Evolutionary conservation across 2,797 vertebrate species (phyloP).

Genomic region (Anguilla megastoma): DNA sequence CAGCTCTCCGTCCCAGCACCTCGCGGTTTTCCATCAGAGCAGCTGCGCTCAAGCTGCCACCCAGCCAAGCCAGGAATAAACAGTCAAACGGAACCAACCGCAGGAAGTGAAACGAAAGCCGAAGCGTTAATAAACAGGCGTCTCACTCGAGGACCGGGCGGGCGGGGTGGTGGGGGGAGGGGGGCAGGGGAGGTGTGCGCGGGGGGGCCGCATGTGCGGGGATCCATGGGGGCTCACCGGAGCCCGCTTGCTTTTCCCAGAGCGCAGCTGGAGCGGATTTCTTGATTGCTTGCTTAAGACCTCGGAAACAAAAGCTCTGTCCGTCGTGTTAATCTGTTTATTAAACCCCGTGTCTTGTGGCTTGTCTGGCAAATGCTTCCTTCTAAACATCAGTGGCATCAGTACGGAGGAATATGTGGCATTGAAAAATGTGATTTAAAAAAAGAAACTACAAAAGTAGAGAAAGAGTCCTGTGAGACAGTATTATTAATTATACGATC

Average conservation of each 20-base stretch:
- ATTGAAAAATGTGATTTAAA: not conserved
- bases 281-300: not conserved
- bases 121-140: not conserved
- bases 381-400: not conserved
- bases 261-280: not conserved
- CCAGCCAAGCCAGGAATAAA: slow-evolving; percentile 8
- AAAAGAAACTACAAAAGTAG: not conserved
- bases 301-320: not conserved
- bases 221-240: not conserved
- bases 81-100: not conserved
- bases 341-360: not conserved
- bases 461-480: not conserved
- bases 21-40: not conserved
- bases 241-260: not conserved
- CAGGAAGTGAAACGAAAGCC: slow-evolving; percentile 1
- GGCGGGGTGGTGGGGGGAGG: not conserved
- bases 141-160: not conserved
- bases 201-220: not conserved
- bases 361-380: not conserved
- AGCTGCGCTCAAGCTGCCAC: not conserved
- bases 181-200: too few species aligned
- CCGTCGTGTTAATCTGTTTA: not conserved
- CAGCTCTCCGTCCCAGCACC: not conserved
- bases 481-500: not conserved
- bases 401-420: not conserved